These are phyloP conservation scores for Glossophaga mutica DNA, from an alignment of 2,797 vertebrate species.

Conservation along the genomic window DNA sequence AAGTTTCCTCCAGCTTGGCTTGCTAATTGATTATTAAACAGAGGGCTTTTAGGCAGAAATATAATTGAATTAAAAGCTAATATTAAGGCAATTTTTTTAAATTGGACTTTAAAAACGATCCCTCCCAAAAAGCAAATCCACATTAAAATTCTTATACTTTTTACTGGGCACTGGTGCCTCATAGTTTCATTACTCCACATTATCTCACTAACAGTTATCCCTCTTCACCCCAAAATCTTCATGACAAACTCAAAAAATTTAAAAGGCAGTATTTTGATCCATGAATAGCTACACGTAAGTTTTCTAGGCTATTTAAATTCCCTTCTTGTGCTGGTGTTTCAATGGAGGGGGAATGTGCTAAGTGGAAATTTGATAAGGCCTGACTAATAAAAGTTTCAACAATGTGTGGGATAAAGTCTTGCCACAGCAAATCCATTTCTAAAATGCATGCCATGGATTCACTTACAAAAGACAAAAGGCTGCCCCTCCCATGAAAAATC, in stretches of 20 bases:
- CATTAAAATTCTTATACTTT: neutral
- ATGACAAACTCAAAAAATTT: slow-evolving; percentile 16
- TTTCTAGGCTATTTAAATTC: slow-evolving; percentile 28
- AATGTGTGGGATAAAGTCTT: slow-evolving; percentile 30
- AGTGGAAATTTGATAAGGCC: slow-evolving; percentile 45
- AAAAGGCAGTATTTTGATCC: slow-evolving; percentile 5
- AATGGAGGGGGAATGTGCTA: slow-evolving; percentile 5
- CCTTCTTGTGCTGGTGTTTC: neutral
- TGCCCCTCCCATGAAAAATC: neutral
- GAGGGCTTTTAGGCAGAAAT: slow-evolving; percentile 14
- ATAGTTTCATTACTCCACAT: neutral
- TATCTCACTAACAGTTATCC: neutral
- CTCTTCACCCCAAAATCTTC: slow-evolving; percentile 11
- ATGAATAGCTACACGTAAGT: slow-evolving; percentile 19
- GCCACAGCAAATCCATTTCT: slow-evolving; percentile 40
- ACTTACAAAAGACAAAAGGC: slow-evolving; percentile 29
- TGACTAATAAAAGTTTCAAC: slow-evolving; percentile 58
- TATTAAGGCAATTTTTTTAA: neutral
- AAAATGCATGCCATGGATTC: slow-evolving; percentile 29
- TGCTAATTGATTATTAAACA: slow-evolving; percentile 21
- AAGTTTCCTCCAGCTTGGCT: neutral
- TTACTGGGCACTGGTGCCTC: neutral
- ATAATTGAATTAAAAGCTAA: slow-evolving; percentile 34
- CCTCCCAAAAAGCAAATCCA: neutral
- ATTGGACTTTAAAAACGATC: neutral